phyloP scores from a whole-genome alignment of 2,888 invertebrate genomes.

The Ethmia dodecea region DNA sequence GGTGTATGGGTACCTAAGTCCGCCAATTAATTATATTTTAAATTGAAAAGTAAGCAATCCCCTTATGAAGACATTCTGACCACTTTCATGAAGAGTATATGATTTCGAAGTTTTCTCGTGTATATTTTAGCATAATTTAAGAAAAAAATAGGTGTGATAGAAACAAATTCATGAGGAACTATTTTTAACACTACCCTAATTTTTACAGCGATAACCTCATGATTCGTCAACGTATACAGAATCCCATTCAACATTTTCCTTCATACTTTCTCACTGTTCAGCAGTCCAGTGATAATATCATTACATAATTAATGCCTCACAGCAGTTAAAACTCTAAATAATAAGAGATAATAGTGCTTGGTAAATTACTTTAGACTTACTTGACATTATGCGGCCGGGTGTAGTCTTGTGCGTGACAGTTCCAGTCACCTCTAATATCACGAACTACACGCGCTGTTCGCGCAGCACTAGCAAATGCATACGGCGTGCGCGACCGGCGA shows the following conservation, averaged over 20 bases:
- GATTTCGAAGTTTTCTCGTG: no score
- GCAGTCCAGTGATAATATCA: no score
- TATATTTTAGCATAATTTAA: no score
- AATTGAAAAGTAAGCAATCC: no score
- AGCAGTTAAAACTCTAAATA: no score
- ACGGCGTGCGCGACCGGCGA: constrained; percentile 49
- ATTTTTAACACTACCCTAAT: constrained; percentile 13
- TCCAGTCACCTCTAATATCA: constrained; percentile 59
- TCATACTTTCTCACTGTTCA: constrained; percentile 1
- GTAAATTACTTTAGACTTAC: constrained; percentile 47
- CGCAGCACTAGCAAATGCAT: constrained; percentile 63
- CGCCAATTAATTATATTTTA: no score
- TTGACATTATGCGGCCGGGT: constrained; percentile 72
- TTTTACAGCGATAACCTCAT: constrained; percentile 10
- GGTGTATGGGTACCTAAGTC: no score
- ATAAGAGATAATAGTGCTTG: no score
- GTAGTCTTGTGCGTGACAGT: constrained; percentile 63
- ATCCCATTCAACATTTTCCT: constrained; percentile 7
- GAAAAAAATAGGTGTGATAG: no score
- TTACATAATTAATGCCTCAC: background rate
- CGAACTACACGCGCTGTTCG: constrained; percentile 66
- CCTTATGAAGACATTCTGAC: no score
- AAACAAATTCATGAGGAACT: background rate
- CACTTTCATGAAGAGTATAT: no score
- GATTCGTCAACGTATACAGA: constrained; percentile 8